A percentile compares a stretch with the other conserved stretches of the same genome.
These are phyloP conservation scores for Toxotes jaculatrix DNA, from an alignment of 2,113 vertebrate genomes.

Conservation along the genomic window DNA sequence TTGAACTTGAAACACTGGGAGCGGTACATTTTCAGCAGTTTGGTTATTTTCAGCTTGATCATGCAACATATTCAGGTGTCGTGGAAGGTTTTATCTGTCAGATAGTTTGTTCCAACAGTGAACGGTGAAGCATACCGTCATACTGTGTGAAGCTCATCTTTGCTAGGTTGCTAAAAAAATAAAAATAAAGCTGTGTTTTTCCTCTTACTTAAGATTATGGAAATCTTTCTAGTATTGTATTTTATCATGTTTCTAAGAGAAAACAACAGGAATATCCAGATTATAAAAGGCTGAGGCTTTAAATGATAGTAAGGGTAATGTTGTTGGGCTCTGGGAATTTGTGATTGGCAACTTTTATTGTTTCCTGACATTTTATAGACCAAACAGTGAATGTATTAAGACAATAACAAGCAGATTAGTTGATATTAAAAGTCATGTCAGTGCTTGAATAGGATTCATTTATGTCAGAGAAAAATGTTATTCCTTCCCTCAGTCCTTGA, in stretches of 20 bases:
- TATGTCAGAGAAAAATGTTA: not conserved
- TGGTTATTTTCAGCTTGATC: not conserved
- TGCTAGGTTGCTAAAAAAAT: not conserved
- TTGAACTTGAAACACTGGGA: not conserved
- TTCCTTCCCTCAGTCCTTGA: too few species aligned
- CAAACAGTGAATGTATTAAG: not conserved
- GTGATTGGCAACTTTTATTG: too few species aligned
- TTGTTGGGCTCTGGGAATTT: not conserved
- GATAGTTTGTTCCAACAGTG: too few species aligned
- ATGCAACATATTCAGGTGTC: constrained; percentile 4
- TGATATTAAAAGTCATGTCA: not conserved
- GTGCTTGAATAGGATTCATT: not conserved
- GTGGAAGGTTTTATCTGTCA: not conserved
- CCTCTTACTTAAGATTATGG: constrained; percentile 1
- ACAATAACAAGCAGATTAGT: not conserved
- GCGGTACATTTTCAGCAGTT: not conserved
- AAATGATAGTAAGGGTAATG: not conserved
- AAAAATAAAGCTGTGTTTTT: not conserved
- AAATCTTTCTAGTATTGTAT: not conserved
- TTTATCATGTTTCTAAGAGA: not conserved
- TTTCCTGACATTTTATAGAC: too few species aligned
- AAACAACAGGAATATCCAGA: not conserved
- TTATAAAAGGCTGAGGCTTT: not conserved
- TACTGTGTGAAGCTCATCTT: not conserved
- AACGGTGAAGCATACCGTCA: not conserved